Evolutionary conservation across 2,113 vertebrate genomes (phyloP), one percentile per base, ranked within the genome.

Genomic region (Colaptes auratus): DNA sequence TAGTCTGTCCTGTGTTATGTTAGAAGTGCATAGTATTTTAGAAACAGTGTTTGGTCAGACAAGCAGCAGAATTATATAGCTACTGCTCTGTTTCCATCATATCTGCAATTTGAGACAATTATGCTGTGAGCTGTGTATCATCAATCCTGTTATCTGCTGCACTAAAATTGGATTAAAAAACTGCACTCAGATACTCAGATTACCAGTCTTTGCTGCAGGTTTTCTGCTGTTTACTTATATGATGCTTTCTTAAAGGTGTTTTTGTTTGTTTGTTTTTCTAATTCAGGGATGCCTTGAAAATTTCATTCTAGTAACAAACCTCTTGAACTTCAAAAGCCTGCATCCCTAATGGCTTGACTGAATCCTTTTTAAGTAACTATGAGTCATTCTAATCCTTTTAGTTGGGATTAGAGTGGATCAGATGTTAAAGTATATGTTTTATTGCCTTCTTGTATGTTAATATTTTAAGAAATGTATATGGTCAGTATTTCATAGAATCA

Each of bases 91-190:
- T 89, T 96, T 94, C 85, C 89, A 70, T 85, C 93, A 84, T 35
- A 92, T 60, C 71, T 82, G 92, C 93, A 96, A 97, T 94, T 96
- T 95, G 89, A 92, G 91, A 80, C 94, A 96, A 97, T 97, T 97
- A 89, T 31, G 28, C 50, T 30, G 52, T 82, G 46, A 28, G n/a
- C 95, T 95, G 88, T 90, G 70, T 69, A 81, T 93, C 89, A 67
- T 96, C 88, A 93, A 7, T 82, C 85, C 30, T 78, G 72, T 96
- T 94, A 92, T 96, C 88, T 95, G 59, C 70, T 87, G 60, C 31
- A 70, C 78, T 59, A 93, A 94, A 97, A 97, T 96, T 89, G 81
- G 85, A 97, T 98, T 93, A 56, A 71, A 92, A 72, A 93, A 61
- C 17, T 94, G 59, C 70, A 78, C 76, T 96, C 90, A 78, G 76